Percentiles rank a stretch among this genome's conserved stretches.
phyloP scores from a whole-genome alignment of 2,888 invertebrate species.

The Subacronicta megacephala region DNA sequence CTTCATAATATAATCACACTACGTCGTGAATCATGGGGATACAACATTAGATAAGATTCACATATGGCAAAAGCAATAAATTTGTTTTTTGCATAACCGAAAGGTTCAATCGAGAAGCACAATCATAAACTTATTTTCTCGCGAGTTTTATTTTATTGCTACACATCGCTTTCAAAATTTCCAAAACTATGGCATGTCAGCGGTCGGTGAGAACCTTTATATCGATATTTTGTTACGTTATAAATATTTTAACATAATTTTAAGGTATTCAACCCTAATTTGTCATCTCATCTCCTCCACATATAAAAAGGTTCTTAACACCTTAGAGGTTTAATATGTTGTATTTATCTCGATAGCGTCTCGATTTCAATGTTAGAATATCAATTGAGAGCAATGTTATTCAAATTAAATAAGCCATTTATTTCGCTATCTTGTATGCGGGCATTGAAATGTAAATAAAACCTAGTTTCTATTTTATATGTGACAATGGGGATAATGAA shows the following conservation, averaged over 20 bases:
- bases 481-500: neutral
- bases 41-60: neutral
- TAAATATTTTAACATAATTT: slow-evolving; percentile 50
- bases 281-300: slow-evolving; percentile 20
- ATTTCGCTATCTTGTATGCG: slow-evolving; percentile 11
- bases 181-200: slow-evolving; percentile 26
- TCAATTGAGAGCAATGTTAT: slow-evolving; percentile 28
- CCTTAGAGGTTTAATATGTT: neutral
- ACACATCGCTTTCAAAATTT: no score
- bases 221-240: slow-evolving; percentile 37
- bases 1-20: no score
- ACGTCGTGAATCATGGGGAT: no score
- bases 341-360: slow-evolving; percentile 2
- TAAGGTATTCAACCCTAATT: slow-evolving; percentile 30
- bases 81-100: slow-evolving; percentile 25
- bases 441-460: slow-evolving; percentile 18
- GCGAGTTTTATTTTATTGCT: slow-evolving; percentile 8
- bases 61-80: slow-evolving; percentile 25
- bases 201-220: slow-evolving; percentile 34
- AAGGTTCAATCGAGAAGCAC: no score
- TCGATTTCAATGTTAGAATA: slow-evolving; percentile 21
- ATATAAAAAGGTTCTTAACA: slow-evolving; percentile 36
- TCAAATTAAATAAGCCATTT: slow-evolving; percentile 20
- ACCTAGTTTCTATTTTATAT: slow-evolving; percentile 21
- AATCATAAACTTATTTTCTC: slow-evolving; percentile 18